Evolutionary conservation across 2,888 invertebrate genomes (phyloP).

Genomic region (Nomada ruficornis): DNA sequence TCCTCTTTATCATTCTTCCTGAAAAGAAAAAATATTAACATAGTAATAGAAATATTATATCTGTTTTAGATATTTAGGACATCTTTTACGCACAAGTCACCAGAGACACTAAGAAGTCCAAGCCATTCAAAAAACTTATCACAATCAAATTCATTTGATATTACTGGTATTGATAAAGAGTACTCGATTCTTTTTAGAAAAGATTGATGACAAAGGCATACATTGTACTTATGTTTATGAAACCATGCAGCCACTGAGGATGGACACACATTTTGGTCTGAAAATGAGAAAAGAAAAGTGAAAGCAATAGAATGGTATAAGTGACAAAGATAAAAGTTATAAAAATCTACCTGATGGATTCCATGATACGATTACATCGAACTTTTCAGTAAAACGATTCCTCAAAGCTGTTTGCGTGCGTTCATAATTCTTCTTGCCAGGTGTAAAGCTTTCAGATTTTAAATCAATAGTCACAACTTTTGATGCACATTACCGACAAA

Average conservation of each 20-base stretch:
- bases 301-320: conserved; percentile 4
- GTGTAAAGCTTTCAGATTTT: conserved; percentile 83
- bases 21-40: conserved; percentile 41
- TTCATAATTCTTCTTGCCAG: conserved; percentile 85
- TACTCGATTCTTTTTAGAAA: conserved; percentile 79
- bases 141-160: conserved; percentile 73
- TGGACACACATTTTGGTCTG: conserved; percentile 85
- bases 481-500: conserved; percentile 56
- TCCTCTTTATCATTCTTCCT: conserved; percentile 77
- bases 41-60: conserved; percentile 5
- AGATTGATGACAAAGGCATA: conserved; percentile 84
- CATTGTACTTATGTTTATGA: conserved; percentile 82
- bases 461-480: conserved; percentile 86
- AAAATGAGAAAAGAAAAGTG: conserved; percentile 43
- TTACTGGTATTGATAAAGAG: conserved; percentile 83
- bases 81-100: conserved; percentile 79
- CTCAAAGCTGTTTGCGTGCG: conserved; percentile 82
- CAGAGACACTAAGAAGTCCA: conserved; percentile 85
- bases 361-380: conserved; percentile 85
- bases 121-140: conserved; percentile 86
- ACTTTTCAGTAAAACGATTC: conserved; percentile 80
- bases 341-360: conserved; percentile 84
- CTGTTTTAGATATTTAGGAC: conserved; percentile 25
- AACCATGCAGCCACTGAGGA: conserved; percentile 88
- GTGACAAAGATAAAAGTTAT: conserved; percentile 1